Evolutionary conservation across 2,888 invertebrate genomes (phyloP), one percentile per base, ranked within the genome.

Genomic region (Branchellion lobata): DNA sequence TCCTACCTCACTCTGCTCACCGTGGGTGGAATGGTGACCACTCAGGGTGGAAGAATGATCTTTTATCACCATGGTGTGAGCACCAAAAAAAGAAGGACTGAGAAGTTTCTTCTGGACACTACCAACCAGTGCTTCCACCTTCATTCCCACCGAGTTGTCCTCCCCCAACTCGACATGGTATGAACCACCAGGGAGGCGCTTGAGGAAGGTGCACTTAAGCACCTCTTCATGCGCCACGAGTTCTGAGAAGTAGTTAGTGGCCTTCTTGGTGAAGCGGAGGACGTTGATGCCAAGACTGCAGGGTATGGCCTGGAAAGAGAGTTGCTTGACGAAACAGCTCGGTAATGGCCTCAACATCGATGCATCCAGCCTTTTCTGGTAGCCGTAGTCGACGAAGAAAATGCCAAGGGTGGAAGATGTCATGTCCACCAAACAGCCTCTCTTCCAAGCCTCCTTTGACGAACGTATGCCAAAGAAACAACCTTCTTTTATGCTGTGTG

Each of bases 301-400:
- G 21, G 61, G 61, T 18, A 57, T 57, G 61, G 61, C 61, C 61
- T 57, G 61, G 61, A 57, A 57, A n/a, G 61, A n/a, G 3, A n/a
- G 24, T 3, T 18, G 3, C 24, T 57, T 57, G 24, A 57, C 21
- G 61, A 57, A 57, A 5, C 5, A 14, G 3, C 21, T n/a, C 3
- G 8, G 61, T n/a, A 57, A n/a, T 18, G 61, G 61, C 21, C 61
- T 57, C 24, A 57, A 24, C 3, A 3, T 14, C 3, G 61, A 8
- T n/a, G 21, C n/a, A n/a, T 5, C 21, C 3, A 57, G 3, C 61
- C 24, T 57, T n/a, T 57, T 57, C 3, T n/a, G 5, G n/a, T 57
- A 57, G 61, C 61, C 61, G 24, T 57, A 57, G 24, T 57, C 61
- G 21, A 57, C 61, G 61, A 5, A 57, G 24, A 57, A 57, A n/a